These are phyloP conservation scores for Aporophyla nigra DNA, from an alignment of 2,888 invertebrate genomes.

Conservation along the genomic window DNA sequence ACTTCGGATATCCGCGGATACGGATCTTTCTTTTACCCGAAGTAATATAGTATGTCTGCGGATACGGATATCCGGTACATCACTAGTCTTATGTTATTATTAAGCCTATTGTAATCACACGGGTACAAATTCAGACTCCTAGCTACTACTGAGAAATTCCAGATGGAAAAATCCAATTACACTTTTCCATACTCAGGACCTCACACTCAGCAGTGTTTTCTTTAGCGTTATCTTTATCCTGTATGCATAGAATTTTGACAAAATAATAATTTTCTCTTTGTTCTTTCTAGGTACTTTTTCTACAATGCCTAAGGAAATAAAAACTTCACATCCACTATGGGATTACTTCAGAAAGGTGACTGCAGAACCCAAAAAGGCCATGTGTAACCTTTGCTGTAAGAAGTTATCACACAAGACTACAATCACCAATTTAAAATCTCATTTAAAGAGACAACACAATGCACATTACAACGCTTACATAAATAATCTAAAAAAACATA, in stretches of 20 bases:
- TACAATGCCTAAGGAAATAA: neutral
- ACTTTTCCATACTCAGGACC: neutral
- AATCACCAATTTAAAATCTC: conserved; percentile 1
- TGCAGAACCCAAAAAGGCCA: neutral
- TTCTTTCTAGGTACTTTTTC: neutral
- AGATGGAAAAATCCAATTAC: neutral
- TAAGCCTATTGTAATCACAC: no score
- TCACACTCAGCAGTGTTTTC: neutral
- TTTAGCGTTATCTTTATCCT: neutral
- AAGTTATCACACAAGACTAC: neutral
- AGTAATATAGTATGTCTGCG: no score
- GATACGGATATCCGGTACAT: no score
- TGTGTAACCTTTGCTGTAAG: neutral
- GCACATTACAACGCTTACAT: neutral
- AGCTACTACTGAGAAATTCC: neutral
- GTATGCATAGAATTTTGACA: neutral
- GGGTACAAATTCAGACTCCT: neutral
- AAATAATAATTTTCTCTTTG: neutral
- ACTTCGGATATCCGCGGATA: no score
- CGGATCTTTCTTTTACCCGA: no score
- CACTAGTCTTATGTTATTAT: no score
- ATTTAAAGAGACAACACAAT: neutral
- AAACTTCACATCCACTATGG: neutral
- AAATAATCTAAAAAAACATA: neutral
- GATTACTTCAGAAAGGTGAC: neutral